Conservation (phyloP, 2,888 invertebrate species). For the Drosophila anomelani region DNA sequence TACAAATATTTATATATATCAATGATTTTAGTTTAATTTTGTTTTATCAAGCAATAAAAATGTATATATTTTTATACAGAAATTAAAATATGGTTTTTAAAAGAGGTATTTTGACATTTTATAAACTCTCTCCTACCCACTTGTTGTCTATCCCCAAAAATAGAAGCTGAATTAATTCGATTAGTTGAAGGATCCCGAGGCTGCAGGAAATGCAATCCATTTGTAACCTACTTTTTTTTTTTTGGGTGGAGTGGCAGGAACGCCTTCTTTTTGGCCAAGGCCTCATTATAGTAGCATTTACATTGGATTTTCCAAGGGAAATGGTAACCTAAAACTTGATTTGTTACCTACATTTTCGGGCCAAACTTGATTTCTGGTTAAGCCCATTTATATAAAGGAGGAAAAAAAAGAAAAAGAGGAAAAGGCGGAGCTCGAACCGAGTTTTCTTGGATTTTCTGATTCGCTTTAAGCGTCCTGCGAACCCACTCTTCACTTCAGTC, state of each 20-base stretch:
- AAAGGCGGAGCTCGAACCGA: neutral
- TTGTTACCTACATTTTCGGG: slow-evolving; percentile 20
- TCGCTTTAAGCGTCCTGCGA: slow-evolving; percentile 1
- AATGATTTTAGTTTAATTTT: neutral
- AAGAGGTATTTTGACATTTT: neutral
- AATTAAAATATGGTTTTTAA: neutral
- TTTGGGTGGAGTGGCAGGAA: neutral
- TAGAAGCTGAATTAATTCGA: slow-evolving; percentile 23
- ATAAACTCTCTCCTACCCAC: neutral
- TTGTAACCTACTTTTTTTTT: slow-evolving; percentile 20
- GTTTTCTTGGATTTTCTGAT: neutral
- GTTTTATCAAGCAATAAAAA: too few species aligned
- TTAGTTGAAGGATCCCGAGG: slow-evolving; percentile 25
- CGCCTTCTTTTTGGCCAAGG: slow-evolving; percentile 5
- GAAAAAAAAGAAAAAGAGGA: neutral
- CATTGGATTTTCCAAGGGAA: slow-evolving; percentile 6
- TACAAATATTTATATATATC: neutral
- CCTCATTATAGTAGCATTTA: slow-evolving; percentile 31
- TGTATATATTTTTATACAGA: neutral
- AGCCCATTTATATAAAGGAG: neutral
- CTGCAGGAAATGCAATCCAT: slow-evolving; percentile 40
- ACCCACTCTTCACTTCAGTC: neutral
- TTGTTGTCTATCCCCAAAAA: slow-evolving; percentile 3
- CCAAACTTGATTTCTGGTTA: slow-evolving; percentile 24
- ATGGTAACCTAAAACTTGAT: slow-evolving; percentile 6